These are phyloP conservation scores for Aethina tumida DNA, from an alignment of 1,140 invertebrate genomes.

Conservation along the genomic window DNA sequence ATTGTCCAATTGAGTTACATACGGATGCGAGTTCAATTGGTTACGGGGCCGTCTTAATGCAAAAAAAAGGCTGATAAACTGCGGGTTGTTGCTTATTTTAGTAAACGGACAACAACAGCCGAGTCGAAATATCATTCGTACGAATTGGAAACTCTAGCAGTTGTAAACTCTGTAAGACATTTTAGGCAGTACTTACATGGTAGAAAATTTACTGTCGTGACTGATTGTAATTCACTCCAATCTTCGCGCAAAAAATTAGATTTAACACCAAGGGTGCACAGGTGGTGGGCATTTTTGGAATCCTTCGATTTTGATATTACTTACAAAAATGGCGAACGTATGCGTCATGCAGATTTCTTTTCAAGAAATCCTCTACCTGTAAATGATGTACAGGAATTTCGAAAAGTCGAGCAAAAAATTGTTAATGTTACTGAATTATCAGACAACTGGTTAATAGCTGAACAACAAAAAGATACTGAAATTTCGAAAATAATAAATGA, in stretches of 20 bases:
- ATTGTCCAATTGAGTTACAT: background rate
- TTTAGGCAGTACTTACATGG: conserved; percentile 20
- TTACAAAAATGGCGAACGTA: conserved; percentile 22
- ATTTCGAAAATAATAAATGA: too few relatives aligned
- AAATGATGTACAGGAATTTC: too few relatives aligned
- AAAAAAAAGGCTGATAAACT: conserved; percentile 20
- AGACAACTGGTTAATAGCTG: too few relatives aligned
- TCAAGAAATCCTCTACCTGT: conserved; percentile 24
- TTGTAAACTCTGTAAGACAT: conserved; percentile 11
- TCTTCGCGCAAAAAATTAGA: conserved; percentile 19
- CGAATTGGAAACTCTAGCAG: conserved; percentile 24
- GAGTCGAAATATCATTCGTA: conserved; percentile 30
- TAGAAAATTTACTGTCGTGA: conserved; percentile 20
- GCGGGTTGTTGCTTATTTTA: conserved; percentile 16
- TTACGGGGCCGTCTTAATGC: conserved; percentile 12
- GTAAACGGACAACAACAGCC: conserved; percentile 20
- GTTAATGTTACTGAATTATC: too few relatives aligned
- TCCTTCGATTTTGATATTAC: conserved; percentile 24
- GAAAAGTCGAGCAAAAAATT: too few relatives aligned
- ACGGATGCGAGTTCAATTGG: conserved; percentile 4
- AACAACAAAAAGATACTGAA: too few relatives aligned
- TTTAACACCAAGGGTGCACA: conserved; percentile 21
- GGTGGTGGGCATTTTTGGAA: conserved; percentile 23
- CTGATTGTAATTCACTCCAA: conserved; percentile 26
- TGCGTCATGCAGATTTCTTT: conserved; percentile 28